Evolutionary conservation across 2,113 vertebrate species (phyloP), one percentile per base, ranked within the genome.

Genomic region (Pangasianodon hypophthalmus): DNA sequence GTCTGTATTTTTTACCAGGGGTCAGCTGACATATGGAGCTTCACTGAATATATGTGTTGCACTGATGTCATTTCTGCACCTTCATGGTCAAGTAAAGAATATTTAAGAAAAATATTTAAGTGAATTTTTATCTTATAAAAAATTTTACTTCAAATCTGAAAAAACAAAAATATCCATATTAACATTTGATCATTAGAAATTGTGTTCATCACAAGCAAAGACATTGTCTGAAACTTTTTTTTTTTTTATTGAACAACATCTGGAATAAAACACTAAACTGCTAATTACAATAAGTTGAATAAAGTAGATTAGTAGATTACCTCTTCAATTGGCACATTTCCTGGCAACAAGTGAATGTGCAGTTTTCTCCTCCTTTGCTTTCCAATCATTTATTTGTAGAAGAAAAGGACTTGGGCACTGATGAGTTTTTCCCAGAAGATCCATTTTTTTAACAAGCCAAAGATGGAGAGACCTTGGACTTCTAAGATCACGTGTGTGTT

Each of bases 401-500:
- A 90, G 0, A 89, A 60, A 4, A 93, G 50, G 9, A 92, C 91
- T 56, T 92, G 92, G 6, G 62, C 90, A 8, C 7, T 62, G 56
- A 87, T 87, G 6, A 60, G 24, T 8, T 6, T 13, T 29, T 9
- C 21, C 32, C 1, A 21, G 26, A 85, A 21, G 2, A 29, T 2
- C 46, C 7, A 1, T 77, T 10, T 6, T 44, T n/a, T 92, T 24
- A 93, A 21, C 4, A 88, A 54, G 0, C 83, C 92, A 79, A 89
- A 90, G 5, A n/a, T 0, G 32, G 86, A 89, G 48, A 92, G 83
- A 1, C 85, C 46, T 11, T 16, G 67, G 84, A 93, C 9, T 4
- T 32, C 4, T n/a, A 92, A 44, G 29, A 89, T 67, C 52, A 91
- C 88, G 6, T 92, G 86, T 18, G 60, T 88, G 6, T 69, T 24